Base-by-base conservation (phyloP, 2,888 invertebrate species). In the Dysmachus trigonus region DNA sequence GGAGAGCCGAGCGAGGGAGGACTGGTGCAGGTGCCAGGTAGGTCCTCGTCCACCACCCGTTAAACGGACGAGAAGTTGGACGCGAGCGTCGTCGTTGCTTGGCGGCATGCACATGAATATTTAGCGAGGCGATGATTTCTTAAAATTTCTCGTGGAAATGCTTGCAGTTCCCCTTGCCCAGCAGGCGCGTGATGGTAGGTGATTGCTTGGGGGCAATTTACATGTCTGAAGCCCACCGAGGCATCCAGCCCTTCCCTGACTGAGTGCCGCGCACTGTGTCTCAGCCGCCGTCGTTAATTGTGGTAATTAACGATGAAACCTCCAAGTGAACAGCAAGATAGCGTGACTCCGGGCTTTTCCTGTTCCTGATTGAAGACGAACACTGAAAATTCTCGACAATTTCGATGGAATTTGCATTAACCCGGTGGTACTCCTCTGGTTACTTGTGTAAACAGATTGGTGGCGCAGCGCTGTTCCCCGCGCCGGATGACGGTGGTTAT, bases 261-360 rank as follows among this genome's bases (percentile, higher is more conserved):
- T 30, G 30, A 33, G 31, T 31, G 33, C 73, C 74, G 8, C 33
- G 15, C 35, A n/a, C 4, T 47, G 38, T 51, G 51, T 79, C 51
- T 51, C 79, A 47, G 47, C n/a, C 51, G 38, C 30, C 30, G 79
- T 51, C 27, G 79, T 79, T 79, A 79, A 79, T 79, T 79, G 79
- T 51, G 47, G 79, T 79, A 79, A 79, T 79, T 79, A 79, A 79
- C 79, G 79, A 41, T 51, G 47, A 51, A 79, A 79, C 38, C 79
- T 79, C 30, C n/a, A 79, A 79, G 30, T 51, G 79, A 79, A 79
- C 79, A 47, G 41, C 47, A 79, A 79, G 27, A 79, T 79, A 31
- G 79, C 79, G 79, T 79, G 79, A 79, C 79, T 79, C 30, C 47
- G 4, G 51, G 41, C 51, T 15, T 30, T 22, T 79, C 47, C 79